Percentiles rank a stretch among this genome's conserved stretches.
Conservation (phyloP, 2,888 invertebrate genomes). For the Lamproptera curius region DNA sequence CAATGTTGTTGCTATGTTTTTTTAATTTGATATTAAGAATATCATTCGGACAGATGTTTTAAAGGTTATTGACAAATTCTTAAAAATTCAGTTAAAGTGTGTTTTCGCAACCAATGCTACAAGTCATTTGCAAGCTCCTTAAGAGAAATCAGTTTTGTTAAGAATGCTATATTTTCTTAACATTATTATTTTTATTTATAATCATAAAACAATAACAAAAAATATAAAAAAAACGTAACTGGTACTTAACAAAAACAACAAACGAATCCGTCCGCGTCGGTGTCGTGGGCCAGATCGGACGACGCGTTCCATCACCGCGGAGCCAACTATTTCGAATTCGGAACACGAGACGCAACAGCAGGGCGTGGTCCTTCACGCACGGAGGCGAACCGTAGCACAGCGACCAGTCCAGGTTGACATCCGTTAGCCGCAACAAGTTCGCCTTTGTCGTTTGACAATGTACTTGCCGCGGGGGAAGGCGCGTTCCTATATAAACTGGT, state of each 20-base stretch:
- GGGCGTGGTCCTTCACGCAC: constrained; percentile 55
- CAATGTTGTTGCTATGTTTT: too few species aligned
- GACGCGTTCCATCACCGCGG: constrained; percentile 13
- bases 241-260: not conserved
- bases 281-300: not conserved
- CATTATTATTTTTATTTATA: too few species aligned
- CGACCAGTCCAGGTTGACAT: constrained; percentile 36
- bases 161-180: too few species aligned
- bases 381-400: constrained; percentile 36
- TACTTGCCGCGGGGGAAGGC: constrained; percentile 25
- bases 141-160: too few species aligned
- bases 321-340: constrained; percentile 52
- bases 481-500: constrained; percentile 40
- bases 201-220: too few species aligned
- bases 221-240: not conserved
- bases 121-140: too few species aligned
- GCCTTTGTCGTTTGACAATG: constrained; percentile 22
- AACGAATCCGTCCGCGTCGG: not conserved
- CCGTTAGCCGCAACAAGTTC: constrained; percentile 21
- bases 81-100: too few species aligned
- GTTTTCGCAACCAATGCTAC: too few species aligned
- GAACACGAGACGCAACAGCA: constrained; percentile 40
- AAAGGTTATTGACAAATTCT: too few species aligned
- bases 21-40: too few species aligned
- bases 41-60: too few species aligned